phyloP scores from a whole-genome alignment of 2,888 invertebrate species.

The Chouioia cunea region DNA sequence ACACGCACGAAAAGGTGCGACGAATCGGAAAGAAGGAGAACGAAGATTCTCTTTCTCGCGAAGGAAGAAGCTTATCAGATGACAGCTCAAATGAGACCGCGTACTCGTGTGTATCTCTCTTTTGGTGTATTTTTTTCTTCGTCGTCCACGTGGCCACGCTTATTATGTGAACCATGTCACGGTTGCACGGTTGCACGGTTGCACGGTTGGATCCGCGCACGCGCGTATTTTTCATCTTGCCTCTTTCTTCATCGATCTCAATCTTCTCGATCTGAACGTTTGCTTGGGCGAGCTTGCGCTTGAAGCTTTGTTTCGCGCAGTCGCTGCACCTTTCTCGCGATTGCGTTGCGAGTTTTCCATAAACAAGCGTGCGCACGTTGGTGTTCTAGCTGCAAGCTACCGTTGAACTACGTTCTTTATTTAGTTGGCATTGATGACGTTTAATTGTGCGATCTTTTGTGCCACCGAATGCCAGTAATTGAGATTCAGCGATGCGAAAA shows the following conservation, averaged over 20 bases:
- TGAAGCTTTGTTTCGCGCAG: too few species aligned
- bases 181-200: too few species aligned
- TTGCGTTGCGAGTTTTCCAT: background rate
- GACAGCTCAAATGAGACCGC: constrained; percentile 11
- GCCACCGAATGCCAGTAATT: too few species aligned
- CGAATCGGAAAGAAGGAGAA: constrained; percentile 25
- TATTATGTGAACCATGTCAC: constrained; percentile 17
- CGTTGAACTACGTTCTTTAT: too few species aligned
- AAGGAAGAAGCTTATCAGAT: constrained; percentile 27
- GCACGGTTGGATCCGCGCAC: background rate
- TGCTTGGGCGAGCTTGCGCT: too few species aligned
- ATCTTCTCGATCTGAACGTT: too few species aligned
- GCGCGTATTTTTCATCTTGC: constrained; percentile 6
- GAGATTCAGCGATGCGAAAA: too few species aligned
- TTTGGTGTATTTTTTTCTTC: constrained; percentile 2
- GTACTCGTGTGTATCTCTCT: background rate
- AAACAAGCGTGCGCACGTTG: too few species aligned
- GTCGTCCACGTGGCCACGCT: constrained; percentile 13
- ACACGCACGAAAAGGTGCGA: constrained; percentile 9
- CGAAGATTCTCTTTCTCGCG: background rate
- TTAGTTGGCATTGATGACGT: too few species aligned
- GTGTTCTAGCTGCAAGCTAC: too few species aligned
- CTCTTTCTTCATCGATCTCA: background rate
- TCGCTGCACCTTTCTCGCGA: too few species aligned
- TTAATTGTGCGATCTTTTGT: too few species aligned